These are phyloP conservation scores for Dusona sp. DNA, from an alignment of 2,888 invertebrate genomes.

Conservation along the genomic window DNA sequence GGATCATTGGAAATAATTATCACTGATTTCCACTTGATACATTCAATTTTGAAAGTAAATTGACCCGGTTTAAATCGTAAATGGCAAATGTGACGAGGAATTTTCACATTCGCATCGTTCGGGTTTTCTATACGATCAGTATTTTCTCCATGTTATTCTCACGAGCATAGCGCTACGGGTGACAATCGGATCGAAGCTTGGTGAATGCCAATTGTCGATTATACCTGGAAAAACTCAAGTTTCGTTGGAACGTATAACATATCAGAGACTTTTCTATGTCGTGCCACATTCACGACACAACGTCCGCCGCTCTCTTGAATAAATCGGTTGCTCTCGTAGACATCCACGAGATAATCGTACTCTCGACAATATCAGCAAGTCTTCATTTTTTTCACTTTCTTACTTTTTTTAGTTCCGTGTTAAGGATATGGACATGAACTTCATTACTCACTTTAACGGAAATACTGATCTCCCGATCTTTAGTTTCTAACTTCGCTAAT, in stretches of 20 bases:
- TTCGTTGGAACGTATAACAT: slow-evolving; percentile 70
- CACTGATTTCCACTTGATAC: neutral
- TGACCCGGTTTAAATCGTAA: slow-evolving; percentile 3
- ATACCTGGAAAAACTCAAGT: slow-evolving; percentile 69
- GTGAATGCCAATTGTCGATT: slow-evolving; percentile 78
- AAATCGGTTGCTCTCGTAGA: slow-evolving; percentile 17
- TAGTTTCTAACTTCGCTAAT: neutral
- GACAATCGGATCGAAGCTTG: slow-evolving; percentile 78
- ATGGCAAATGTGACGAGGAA: slow-evolving; percentile 25
- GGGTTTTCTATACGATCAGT: slow-evolving; percentile 42
- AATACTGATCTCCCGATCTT: neutral
- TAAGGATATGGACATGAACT: neutral
- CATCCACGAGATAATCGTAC: slow-evolving; percentile 76
- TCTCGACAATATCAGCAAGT: slow-evolving; percentile 50
- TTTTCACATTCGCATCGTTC: slow-evolving; percentile 12
- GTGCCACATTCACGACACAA: slow-evolving; percentile 35
- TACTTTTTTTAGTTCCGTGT: neutral
- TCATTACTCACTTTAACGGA: neutral
- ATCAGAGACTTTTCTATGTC: slow-evolving; percentile 65
- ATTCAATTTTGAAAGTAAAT: neutral
- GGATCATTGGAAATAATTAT: neutral
- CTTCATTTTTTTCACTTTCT: slow-evolving; percentile 37
- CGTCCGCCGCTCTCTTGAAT: slow-evolving; percentile 60
- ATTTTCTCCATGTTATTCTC: slow-evolving; percentile 75
- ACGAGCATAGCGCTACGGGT: slow-evolving; percentile 65